Percentiles rank a stretch among this genome's conserved stretches.
These are phyloP conservation scores for Antheraea pernyi DNA, from an alignment of 1,140 invertebrate genomes.

Conservation along the genomic window DNA sequence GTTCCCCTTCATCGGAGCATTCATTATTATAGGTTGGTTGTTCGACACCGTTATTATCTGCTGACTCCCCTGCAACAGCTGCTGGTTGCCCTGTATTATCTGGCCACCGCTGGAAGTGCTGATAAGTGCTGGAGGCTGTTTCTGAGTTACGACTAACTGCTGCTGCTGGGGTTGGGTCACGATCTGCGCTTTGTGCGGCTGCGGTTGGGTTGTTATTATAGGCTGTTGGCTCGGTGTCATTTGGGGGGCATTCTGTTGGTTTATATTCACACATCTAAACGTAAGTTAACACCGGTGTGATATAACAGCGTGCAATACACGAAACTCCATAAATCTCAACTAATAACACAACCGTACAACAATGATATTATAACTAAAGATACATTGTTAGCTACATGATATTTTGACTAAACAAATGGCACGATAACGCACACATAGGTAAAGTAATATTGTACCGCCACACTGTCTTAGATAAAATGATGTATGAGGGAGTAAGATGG, in stretches of 20 bases:
- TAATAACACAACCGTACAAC: too few species aligned
- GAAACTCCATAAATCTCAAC: not conserved
- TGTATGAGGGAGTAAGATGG: too few species aligned
- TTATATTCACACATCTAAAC: not conserved
- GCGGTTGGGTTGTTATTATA: conserved; percentile 72
- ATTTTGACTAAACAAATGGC: too few species aligned
- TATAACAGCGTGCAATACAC: not conserved
- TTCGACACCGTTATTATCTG: conserved; percentile 67
- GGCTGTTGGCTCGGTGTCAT: conserved; percentile 74
- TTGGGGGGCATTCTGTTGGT: conserved; percentile 62
- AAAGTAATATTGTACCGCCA: too few species aligned
- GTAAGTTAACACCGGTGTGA: not conserved
- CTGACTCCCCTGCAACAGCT: conserved; percentile 47
- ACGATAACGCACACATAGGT: too few species aligned
- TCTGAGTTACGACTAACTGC: conserved; percentile 68
- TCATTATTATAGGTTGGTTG: conserved; percentile 69
- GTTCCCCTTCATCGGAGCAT: conserved; percentile 49
- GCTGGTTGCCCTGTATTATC: conserved; percentile 42
- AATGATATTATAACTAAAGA: too few species aligned
- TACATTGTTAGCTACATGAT: too few species aligned
- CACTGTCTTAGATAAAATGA: too few species aligned
- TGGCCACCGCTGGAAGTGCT: conserved; percentile 53
- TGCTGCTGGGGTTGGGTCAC: conserved; percentile 55
- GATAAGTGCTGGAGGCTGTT: conserved; percentile 61
- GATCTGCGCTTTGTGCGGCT: conserved; percentile 73